A percentile compares a stretch with the other conserved stretches of the same genome.
These are phyloP conservation scores for Oxycera nigricornis DNA, from an alignment of 2,888 invertebrate genomes.

Conservation along the genomic window DNA sequence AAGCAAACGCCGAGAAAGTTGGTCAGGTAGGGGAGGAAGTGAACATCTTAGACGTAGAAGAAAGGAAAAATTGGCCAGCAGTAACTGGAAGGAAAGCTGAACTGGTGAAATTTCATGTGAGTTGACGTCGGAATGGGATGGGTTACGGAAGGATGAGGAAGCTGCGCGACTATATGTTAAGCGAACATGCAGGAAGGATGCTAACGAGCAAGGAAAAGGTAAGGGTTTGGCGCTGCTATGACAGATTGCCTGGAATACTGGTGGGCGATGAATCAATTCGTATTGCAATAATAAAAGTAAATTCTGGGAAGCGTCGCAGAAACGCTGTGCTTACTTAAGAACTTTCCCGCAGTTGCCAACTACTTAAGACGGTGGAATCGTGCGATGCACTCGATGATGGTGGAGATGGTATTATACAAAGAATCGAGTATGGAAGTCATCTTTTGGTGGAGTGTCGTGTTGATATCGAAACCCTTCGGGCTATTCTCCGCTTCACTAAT, in stretches of 20 bases:
- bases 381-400: neutral
- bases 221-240: conserved; percentile 11
- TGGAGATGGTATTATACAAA: neutral
- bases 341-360: conserved; percentile 30
- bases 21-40: neutral
- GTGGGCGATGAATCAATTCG: conserved; percentile 44
- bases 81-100: neutral
- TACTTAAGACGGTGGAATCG: conserved; percentile 6
- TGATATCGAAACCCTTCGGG: neutral
- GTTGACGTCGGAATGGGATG: neutral
- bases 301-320: neutral
- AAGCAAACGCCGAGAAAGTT: neutral
- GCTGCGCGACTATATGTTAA: neutral
- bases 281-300: conserved; percentile 39
- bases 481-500: neutral
- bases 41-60: neutral
- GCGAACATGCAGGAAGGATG: neutral
- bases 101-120: neutral
- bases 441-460: neutral
- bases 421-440: neutral
- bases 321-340: conserved; percentile 29
- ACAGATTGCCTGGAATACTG: conserved; percentile 16
- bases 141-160: neutral
- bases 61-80: neutral
- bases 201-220: neutral